phyloP scores from a whole-genome alignment of 1,140 invertebrate species.

The Neoseiulus cucumeris region DNA sequence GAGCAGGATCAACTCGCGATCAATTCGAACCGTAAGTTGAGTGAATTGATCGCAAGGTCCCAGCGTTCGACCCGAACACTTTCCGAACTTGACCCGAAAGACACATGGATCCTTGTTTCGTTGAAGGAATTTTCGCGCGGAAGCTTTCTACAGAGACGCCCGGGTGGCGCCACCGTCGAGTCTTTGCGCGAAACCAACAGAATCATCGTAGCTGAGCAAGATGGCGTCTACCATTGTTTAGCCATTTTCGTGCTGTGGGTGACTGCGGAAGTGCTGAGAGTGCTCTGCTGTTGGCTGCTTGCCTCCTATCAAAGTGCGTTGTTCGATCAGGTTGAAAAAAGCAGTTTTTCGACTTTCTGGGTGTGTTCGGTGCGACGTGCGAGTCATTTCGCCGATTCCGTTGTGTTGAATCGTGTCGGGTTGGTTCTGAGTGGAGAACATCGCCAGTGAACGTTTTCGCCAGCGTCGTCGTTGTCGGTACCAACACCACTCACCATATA shows the following conservation, averaged over 20 bases:
- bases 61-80: no score
- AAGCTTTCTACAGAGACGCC: background rate
- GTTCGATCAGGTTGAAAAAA: no score
- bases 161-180: background rate
- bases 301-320: background rate
- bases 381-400: background rate
- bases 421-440: no score
- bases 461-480: no score
- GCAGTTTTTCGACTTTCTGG: background rate
- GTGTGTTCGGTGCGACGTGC: background rate
- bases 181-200: background rate
- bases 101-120: no score
- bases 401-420: background rate
- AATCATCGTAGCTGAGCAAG: background rate
- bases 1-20: no score
- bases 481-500: no score
- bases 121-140: background rate
- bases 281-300: background rate
- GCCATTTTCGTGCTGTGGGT: slow-evolving; percentile 11
- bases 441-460: no score
- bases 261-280: slow-evolving; percentile 7
- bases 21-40: no score
- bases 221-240: slow-evolving; percentile 12
- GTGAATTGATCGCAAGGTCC: no score
- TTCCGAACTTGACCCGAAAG: no score